phyloP scores from a whole-genome alignment of 2,888 invertebrate genomes.

The Clitarchus hookeri region DNA sequence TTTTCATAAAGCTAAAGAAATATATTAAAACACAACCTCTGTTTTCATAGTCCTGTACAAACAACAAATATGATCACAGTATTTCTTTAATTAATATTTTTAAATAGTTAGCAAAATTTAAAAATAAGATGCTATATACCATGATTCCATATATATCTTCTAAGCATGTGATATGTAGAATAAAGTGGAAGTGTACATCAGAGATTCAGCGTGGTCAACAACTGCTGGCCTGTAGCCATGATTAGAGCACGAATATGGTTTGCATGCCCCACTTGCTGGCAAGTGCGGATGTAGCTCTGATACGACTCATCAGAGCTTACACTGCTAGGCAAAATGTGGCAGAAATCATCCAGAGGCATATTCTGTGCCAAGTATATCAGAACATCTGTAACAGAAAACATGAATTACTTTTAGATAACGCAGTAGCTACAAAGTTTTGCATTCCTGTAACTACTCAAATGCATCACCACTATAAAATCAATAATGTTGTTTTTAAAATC shows the following conservation, averaged over 20 bases:
- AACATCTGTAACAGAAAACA: conserved; percentile 52
- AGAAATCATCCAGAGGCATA: conserved; percentile 54
- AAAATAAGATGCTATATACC: not conserved
- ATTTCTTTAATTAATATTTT: not conserved
- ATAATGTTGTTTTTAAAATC: too few relatives aligned
- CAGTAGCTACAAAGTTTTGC: not conserved
- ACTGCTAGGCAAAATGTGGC: conserved; percentile 55
- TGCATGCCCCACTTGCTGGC: conserved; percentile 64
- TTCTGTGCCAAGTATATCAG: conserved; percentile 56
- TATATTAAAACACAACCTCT: not conserved
- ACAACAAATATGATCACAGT: not conserved
- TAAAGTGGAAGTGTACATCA: conserved; percentile 21
- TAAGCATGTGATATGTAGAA: not conserved
- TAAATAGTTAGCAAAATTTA: not conserved
- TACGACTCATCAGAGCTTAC: conserved; percentile 49
- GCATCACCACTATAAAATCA: too few relatives aligned
- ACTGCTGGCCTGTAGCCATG: conserved; percentile 63
- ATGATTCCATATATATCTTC: not conserved
- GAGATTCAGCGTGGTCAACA: conserved; percentile 47
- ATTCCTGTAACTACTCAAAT: not conserved
- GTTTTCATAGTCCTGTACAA: not conserved
- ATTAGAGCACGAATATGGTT: conserved; percentile 65
- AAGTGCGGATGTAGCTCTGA: conserved; percentile 55
- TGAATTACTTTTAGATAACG: not conserved
- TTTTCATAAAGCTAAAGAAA: not conserved